phyloP scores from a whole-genome alignment of 2,797 vertebrate genomes.

The Psittacula derbiana region DNA sequence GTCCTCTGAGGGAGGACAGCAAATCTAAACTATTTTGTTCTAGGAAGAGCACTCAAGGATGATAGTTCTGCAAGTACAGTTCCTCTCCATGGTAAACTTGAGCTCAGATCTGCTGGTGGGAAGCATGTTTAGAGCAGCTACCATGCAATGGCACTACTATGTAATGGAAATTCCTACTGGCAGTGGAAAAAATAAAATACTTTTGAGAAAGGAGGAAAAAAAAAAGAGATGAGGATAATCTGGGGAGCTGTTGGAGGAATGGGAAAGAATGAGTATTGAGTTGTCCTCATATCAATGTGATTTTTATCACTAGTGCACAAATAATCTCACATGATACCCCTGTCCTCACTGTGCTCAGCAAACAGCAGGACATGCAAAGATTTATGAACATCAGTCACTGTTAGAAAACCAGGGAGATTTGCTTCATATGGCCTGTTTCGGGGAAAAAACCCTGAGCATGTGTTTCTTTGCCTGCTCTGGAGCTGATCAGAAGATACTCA shows the following conservation, averaged over 20 bases:
- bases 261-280: not conserved
- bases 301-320: constrained; percentile 53
- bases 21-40: not conserved
- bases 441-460: not conserved
- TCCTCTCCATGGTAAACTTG: not conserved
- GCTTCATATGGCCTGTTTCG: not conserved
- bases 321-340: constrained; percentile 33
- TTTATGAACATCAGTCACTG: constrained; percentile 23
- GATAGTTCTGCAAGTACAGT: not conserved
- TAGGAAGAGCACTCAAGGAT: not conserved
- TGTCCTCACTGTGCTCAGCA: constrained; percentile 39
- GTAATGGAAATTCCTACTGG: not conserved
- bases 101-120: not conserved
- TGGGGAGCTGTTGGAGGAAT: not conserved
- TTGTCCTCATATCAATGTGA: constrained; percentile 18
- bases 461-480: not conserved
- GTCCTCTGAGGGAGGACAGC: not conserved
- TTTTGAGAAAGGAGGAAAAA: not conserved
- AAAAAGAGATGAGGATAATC: not conserved
- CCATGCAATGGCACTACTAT: not conserved
- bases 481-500: not conserved
- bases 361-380: constrained; percentile 34
- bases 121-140: not conserved
- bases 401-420: constrained; percentile 21
- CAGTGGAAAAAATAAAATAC: constrained; percentile 13